These are phyloP conservation scores for Opisthocomus hoazin DNA, from an alignment of 2,113 vertebrate species.

Conservation along the genomic window DNA sequence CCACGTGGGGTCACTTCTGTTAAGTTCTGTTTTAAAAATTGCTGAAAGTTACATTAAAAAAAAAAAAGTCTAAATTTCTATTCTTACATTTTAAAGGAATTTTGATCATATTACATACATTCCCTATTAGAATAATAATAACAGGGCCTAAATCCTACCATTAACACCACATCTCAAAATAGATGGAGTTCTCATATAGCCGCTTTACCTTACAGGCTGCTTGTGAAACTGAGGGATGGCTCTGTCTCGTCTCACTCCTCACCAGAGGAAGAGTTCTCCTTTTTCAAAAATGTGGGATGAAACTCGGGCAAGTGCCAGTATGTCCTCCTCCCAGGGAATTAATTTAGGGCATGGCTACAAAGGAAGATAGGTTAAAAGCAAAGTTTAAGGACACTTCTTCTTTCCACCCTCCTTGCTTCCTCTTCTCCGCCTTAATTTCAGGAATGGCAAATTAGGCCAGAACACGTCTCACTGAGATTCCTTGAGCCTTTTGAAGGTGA, in stretches of 20 bases:
- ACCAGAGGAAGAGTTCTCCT: neutral
- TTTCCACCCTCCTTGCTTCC: neutral
- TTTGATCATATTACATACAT: neutral
- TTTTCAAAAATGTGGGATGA: neutral
- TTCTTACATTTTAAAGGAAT: neutral
- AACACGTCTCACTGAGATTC: neutral
- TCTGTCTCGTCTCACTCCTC: neutral
- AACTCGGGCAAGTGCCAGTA: neutral
- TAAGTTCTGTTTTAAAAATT: neutral
- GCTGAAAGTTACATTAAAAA: neutral
- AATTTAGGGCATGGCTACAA: neutral
- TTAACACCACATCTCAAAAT: neutral
- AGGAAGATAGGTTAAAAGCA: neutral
- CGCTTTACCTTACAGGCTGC: neutral
- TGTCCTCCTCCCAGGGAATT: neutral
- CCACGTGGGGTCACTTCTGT: neutral
- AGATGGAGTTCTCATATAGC: neutral
- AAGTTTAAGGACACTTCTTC: neutral
- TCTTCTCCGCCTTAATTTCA: neutral
- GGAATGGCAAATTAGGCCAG: neutral
- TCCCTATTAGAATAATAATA: neutral
- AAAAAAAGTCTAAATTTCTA: neutral
- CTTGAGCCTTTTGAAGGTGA: neutral
- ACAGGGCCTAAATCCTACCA: neutral
- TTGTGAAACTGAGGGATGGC: neutral